phyloP scores from a whole-genome alignment of 2,888 invertebrate genomes.

The Eucriotettix oculatus region DNA sequence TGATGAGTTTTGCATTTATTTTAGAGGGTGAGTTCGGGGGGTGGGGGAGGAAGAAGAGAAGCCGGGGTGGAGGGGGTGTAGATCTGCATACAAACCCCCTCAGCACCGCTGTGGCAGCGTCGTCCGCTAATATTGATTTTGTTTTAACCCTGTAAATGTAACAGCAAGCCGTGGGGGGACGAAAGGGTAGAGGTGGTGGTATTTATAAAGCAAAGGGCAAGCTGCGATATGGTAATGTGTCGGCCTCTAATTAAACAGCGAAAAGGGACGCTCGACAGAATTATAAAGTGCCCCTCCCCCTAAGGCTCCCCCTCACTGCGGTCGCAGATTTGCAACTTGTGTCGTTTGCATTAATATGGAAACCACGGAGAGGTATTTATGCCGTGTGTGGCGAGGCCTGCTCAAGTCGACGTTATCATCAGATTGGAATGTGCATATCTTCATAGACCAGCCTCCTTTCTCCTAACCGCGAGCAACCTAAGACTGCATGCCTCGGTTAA shows the following conservation, averaged over 20 bases:
- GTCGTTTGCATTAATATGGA: background rate
- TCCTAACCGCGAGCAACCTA: no score
- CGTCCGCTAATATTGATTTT: constrained; percentile 8
- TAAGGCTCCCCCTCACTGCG: background rate
- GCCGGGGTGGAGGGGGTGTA: background rate
- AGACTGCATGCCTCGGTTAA: no score
- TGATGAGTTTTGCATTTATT: background rate
- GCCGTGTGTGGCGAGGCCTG: background rate
- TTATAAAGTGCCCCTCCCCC: constrained; percentile 11
- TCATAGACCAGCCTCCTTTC: no score
- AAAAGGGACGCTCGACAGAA: constrained; percentile 10
- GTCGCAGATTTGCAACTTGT: constrained; percentile 4
- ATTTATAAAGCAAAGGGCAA: constrained; percentile 13
- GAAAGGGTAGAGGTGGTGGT: constrained; percentile 10
- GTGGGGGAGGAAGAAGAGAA: background rate
- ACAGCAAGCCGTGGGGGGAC: background rate
- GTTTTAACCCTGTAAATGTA: constrained; percentile 11
- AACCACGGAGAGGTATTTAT: background rate
- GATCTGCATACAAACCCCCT: background rate
- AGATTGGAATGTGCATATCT: no score
- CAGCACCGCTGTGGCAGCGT: background rate
- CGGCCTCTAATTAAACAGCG: constrained; percentile 13
- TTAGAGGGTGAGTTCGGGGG: background rate
- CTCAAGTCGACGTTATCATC: background rate
- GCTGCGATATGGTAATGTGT: constrained; percentile 13